Percentiles rank a stretch among this genome's conserved stretches.
Evolutionary conservation across 2,113 vertebrate species (phyloP).

Genomic region (Echinops telfairi): DNA sequence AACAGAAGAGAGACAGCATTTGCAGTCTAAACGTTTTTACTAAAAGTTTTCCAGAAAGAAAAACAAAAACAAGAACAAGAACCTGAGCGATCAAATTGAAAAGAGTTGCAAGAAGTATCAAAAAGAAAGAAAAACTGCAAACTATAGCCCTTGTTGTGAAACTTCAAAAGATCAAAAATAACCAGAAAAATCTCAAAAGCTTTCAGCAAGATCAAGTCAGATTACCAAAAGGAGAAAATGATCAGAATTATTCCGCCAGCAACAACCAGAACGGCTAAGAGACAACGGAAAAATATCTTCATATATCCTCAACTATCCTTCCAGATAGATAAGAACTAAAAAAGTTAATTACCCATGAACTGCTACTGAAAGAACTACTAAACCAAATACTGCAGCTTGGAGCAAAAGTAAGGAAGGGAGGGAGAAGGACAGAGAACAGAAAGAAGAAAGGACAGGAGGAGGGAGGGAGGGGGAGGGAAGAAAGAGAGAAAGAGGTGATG

Average conservation of each 20-base stretch:
- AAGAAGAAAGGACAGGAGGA: not conserved
- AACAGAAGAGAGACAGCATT: not conserved
- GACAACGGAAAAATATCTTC: not conserved
- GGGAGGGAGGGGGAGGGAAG: not conserved
- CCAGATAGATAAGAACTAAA: not conserved
- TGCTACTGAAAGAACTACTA: conserved; percentile 18
- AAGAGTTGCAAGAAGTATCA: not conserved
- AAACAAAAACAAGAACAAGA: not conserved
- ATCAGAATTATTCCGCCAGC: not conserved
- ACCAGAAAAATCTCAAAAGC: not conserved
- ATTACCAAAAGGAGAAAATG: not conserved
- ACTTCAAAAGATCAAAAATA: conserved; percentile 22
- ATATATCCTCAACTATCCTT: conserved; percentile 26
- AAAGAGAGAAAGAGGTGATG: not conserved
- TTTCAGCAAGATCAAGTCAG: conserved; percentile 16
- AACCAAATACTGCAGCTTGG: not conserved
- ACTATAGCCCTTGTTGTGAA: not conserved
- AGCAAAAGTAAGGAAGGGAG: too few species aligned
- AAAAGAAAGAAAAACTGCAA: conserved; percentile 39
- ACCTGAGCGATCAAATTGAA: not conserved
- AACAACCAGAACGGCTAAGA: conserved; percentile 18
- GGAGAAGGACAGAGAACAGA: not conserved
- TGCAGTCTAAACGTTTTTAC: not conserved
- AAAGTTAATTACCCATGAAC: not conserved
- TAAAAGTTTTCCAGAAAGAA: conserved; percentile 50